phyloP scores from a whole-genome alignment of 2,888 invertebrate species.

The Apamea anceps region DNA sequence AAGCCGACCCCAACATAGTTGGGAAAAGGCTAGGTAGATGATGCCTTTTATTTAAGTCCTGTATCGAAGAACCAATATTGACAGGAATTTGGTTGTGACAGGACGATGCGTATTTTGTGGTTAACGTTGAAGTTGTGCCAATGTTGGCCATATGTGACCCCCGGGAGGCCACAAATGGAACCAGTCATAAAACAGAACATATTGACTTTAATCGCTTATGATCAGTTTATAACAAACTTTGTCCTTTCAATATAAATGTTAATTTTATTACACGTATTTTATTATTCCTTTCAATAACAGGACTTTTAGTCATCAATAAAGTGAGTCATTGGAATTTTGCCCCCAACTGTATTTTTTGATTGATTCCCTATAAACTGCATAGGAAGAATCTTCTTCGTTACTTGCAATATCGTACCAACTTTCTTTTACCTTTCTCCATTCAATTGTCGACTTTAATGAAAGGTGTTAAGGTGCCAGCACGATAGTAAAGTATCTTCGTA shows the following conservation, averaged over 20 bases:
- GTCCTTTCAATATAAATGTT: constrained; percentile 49
- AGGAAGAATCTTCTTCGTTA: constrained; percentile 63
- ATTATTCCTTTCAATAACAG: constrained; percentile 43
- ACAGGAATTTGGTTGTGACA: background rate
- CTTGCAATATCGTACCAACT: constrained; percentile 63
- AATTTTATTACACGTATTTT: constrained; percentile 54
- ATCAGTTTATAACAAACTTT: constrained; percentile 12
- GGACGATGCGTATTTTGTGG: background rate
- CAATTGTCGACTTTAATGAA: constrained; percentile 67
- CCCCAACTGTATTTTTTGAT: constrained; percentile 63
- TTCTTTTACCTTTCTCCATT: constrained; percentile 20
- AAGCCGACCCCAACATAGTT: no score
- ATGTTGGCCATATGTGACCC: constrained; percentile 17
- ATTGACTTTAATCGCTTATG: constrained; percentile 14
- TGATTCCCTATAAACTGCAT: constrained; percentile 73
- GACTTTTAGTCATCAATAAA: constrained; percentile 56
- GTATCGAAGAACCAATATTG: constrained; percentile 4
- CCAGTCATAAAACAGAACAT: constrained; percentile 9
- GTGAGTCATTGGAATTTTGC: constrained; percentile 64
- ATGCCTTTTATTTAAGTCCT: background rate
- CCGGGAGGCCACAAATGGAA: background rate
- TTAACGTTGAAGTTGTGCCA: constrained; percentile 12
- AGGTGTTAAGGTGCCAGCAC: constrained; percentile 57
- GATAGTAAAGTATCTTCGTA: constrained; percentile 25
- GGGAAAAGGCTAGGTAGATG: no score